Percentiles rank a stretch among this genome's conserved stretches.
phyloP scores from a whole-genome alignment of 2,113 vertebrate species.

The Paraplagusia blochii region DNA sequence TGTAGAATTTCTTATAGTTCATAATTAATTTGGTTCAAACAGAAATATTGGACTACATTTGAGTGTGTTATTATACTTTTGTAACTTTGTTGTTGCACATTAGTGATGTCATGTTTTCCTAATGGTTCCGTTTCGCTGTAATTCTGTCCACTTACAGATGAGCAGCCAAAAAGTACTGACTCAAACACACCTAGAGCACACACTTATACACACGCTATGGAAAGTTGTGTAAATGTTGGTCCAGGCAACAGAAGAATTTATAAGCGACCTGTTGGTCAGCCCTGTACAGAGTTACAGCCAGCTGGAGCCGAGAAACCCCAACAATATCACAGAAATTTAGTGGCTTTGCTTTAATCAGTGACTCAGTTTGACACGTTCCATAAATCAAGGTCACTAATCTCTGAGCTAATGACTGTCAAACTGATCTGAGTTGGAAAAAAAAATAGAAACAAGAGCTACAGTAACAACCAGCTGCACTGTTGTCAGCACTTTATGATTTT shows the following conservation, averaged over 20 bases:
- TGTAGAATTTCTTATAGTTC: background rate
- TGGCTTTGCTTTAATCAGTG: slow-evolving; percentile 41
- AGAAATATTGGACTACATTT: too few relatives aligned
- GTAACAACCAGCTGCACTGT: slow-evolving; percentile 27
- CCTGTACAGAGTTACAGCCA: slow-evolving; percentile 42
- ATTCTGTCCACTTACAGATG: slow-evolving; percentile 42
- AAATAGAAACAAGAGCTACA: slow-evolving; percentile 1
- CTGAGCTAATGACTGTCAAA: slow-evolving; percentile 34
- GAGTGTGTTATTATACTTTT: slow-evolving; percentile 27
- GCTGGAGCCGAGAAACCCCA: slow-evolving; percentile 55
- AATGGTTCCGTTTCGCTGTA: background rate
- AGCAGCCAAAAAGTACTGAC: slow-evolving; percentile 27
- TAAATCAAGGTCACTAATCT: slow-evolving; percentile 6
- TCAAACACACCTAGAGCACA: slow-evolving; percentile 1
- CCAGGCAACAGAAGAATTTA: slow-evolving; percentile 60
- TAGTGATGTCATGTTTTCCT: slow-evolving; percentile 19
- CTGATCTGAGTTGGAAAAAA: slow-evolving; percentile 16
- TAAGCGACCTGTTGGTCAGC: slow-evolving; percentile 56
- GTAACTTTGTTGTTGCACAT: slow-evolving; percentile 30
- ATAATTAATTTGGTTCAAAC: background rate
- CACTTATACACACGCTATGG: slow-evolving; percentile 13
- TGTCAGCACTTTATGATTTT: slow-evolving; percentile 25
- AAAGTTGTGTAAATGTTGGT: slow-evolving; percentile 47
- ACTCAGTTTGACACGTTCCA: slow-evolving; percentile 13
- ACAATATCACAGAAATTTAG: slow-evolving; percentile 45